Conservation (phyloP, 1,140 invertebrate genomes). For the Drosophila bocqueti region DNA sequence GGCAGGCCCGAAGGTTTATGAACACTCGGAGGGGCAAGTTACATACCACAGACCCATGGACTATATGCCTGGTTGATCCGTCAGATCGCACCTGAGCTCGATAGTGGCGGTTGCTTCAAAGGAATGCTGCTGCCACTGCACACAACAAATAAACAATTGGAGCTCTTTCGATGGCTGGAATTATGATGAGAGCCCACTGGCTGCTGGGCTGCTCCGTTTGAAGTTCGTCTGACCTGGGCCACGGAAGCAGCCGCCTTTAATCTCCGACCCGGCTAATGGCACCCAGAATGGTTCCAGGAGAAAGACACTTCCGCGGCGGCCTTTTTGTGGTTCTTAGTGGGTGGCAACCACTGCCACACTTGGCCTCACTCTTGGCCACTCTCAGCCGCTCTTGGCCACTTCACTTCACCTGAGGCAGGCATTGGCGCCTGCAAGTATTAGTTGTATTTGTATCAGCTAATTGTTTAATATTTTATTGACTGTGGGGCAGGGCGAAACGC, state of each 20-base stretch:
- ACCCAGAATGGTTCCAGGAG: slow-evolving; percentile 34
- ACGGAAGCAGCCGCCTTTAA: slow-evolving; percentile 69
- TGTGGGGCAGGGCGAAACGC: slow-evolving; percentile 27
- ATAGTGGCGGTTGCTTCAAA: slow-evolving; percentile 64
- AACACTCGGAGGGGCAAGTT: neutral
- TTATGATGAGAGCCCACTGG: slow-evolving; percentile 56
- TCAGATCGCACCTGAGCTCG: slow-evolving; percentile 69
- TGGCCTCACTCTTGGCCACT: neutral
- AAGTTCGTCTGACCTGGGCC: slow-evolving; percentile 51
- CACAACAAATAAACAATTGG: slow-evolving; percentile 67
- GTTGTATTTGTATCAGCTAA: slow-evolving; percentile 61
- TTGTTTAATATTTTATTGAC: slow-evolving; percentile 77
- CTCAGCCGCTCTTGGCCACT: slow-evolving; percentile 14
- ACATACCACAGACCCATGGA: neutral
- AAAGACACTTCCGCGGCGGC: slow-evolving; percentile 72
- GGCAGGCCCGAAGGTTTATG: slow-evolving; percentile 5
- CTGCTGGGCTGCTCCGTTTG: slow-evolving; percentile 51
- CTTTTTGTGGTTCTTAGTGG: slow-evolving; percentile 57
- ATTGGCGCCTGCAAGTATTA: slow-evolving; percentile 39
- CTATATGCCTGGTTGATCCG: slow-evolving; percentile 15
- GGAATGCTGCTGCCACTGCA: slow-evolving; percentile 35
- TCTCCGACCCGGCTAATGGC: slow-evolving; percentile 48
- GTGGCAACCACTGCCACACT: slow-evolving; percentile 60
- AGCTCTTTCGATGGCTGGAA: slow-evolving; percentile 51
- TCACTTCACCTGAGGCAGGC: neutral